These are phyloP conservation scores for Liasis olivaceus DNA, from an alignment of 2,797 vertebrate species.

Conservation along the genomic window DNA sequence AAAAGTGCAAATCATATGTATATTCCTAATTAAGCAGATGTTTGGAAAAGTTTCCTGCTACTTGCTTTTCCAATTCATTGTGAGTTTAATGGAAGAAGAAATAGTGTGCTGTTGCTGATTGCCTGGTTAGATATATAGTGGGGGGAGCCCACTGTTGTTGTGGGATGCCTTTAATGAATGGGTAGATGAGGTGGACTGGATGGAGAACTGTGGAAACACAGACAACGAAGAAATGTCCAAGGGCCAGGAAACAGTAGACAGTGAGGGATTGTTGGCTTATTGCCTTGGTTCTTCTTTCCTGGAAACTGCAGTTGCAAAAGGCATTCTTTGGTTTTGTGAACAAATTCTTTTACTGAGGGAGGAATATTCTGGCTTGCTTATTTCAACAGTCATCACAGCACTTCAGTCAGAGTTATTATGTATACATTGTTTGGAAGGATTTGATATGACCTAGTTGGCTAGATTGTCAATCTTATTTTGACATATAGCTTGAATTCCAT, in stretches of 20 bases:
- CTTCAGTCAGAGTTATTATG: not conserved
- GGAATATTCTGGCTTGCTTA: not conserved
- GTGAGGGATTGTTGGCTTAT: not conserved
- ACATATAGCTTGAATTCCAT: not conserved
- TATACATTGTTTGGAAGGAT: not conserved
- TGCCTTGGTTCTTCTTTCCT: not conserved
- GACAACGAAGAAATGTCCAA: not conserved
- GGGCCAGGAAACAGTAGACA: not conserved
- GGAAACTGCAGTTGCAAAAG: not conserved
- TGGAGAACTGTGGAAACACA: not conserved
- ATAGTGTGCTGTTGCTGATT: not conserved
- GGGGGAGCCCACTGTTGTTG: not conserved
- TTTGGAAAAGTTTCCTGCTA: not conserved
- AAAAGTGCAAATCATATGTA: not conserved
- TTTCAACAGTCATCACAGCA: not conserved
- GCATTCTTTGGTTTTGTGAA: not conserved
- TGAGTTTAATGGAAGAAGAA: not conserved
- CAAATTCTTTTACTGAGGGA: not conserved
- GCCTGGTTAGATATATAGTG: not conserved
- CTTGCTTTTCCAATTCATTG: not conserved
- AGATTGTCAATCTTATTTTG: not conserved
- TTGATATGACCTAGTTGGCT: not conserved
- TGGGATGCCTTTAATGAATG: not conserved
- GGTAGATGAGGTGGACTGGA: not conserved
- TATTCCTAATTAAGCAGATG: not conserved